Percentiles rank a stretch among this genome's conserved stretches.
Conservation (phyloP, 1,140 invertebrate genomes). For the Drosophila triauraria region DNA sequence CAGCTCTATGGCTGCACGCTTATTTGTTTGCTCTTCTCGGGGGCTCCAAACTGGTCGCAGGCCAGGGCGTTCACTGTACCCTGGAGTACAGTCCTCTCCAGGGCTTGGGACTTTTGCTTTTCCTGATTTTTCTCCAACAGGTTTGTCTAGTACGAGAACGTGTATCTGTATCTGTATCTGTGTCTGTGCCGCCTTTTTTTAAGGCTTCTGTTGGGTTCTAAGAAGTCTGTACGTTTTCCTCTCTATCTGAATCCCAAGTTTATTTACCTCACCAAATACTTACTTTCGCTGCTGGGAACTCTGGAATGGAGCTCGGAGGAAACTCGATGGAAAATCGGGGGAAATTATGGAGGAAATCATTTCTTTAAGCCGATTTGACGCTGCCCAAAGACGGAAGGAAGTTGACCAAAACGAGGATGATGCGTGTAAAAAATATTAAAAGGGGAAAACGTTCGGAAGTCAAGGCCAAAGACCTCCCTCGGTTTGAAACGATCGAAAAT, state of each 20-base stretch:
- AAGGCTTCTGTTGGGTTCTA: constrained; percentile 68
- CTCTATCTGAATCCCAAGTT: constrained; percentile 63
- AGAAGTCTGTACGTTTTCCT: constrained; percentile 75
- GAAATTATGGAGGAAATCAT: constrained; percentile 27
- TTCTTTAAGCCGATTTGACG: constrained; percentile 69
- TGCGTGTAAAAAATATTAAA: constrained; percentile 73
- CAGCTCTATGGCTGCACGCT: constrained; percentile 73
- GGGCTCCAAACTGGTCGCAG: constrained; percentile 79
- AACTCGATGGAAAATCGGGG: background rate
- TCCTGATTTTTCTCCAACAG: constrained; percentile 80
- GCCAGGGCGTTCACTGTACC: constrained; percentile 39
- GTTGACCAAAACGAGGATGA: constrained; percentile 54
- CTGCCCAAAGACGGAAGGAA: constrained; percentile 69
- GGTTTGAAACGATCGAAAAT: background rate
- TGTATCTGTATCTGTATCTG: constrained; percentile 27
- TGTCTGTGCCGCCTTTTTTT: constrained; percentile 6
- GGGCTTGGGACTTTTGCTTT: constrained; percentile 49
- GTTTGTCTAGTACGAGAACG: constrained; percentile 74
- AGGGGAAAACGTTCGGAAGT: constrained; percentile 6
- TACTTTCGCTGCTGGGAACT: constrained; percentile 11
- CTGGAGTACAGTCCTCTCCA: constrained; percentile 66
- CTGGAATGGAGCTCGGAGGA: background rate
- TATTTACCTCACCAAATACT: constrained; percentile 58
- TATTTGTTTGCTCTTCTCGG: constrained; percentile 77
- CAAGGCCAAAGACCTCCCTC: constrained; percentile 23